These are phyloP conservation scores for Heterotilapia buettikoferi DNA, from an alignment of 2,113 vertebrate species.

Conservation along the genomic window DNA sequence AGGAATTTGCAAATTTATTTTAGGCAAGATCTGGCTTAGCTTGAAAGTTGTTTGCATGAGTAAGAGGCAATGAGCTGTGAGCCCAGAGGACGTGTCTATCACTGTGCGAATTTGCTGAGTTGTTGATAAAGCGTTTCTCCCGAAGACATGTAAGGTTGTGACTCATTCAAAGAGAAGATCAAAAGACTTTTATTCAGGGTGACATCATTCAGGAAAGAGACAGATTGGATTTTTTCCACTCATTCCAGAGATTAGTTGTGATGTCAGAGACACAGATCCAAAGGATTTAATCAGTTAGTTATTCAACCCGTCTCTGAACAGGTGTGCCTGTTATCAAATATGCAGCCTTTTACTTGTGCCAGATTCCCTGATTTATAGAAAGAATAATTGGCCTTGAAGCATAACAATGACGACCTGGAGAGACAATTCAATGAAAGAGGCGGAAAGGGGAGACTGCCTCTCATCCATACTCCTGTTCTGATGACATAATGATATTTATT, in stretches of 20 bases:
- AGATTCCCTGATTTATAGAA: conserved; percentile 37
- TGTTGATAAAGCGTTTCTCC: conserved; percentile 36
- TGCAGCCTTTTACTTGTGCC: conserved; percentile 46
- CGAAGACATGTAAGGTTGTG: conserved; percentile 42
- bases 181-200: conserved; percentile 33
- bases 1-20: neutral
- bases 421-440: neutral
- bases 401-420: conserved; percentile 11
- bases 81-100: conserved; percentile 40
- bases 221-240: conserved; percentile 53
- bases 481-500: neutral
- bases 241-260: conserved; percentile 56
- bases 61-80: conserved; percentile 1
- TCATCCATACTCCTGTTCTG: neutral
- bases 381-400: conserved; percentile 16
- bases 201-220: conserved; percentile 40
- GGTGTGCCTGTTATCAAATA: conserved; percentile 65
- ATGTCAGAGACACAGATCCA: conserved; percentile 48
- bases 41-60: neutral
- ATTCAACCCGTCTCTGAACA: conserved; percentile 52
- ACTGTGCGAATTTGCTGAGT: conserved; percentile 46
- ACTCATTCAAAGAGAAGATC: conserved; percentile 50
- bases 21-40: neutral
- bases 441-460: neutral
- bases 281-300: conserved; percentile 58